Conservation (phyloP, 2,797 vertebrate genomes). For the Protosalanx chinensis region DNA sequence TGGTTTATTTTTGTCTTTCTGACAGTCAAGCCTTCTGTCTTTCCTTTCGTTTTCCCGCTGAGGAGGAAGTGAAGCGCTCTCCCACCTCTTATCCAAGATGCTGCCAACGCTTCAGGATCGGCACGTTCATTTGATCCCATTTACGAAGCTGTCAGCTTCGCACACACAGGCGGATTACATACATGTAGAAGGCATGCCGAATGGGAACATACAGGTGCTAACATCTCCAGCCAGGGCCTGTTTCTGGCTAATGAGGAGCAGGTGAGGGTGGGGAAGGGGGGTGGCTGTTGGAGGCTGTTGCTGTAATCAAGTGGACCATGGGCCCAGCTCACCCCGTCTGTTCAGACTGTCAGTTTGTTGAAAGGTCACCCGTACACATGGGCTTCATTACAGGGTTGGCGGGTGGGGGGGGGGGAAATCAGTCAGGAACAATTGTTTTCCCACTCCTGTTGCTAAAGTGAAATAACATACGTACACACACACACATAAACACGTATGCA, state of each 20-base stretch:
- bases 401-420: constrained; percentile 60
- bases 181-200: constrained; percentile 67
- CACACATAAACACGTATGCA: constrained; percentile 14
- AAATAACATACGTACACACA: constrained; percentile 51
- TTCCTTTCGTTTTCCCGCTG: not conserved
- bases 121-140: constrained; percentile 50
- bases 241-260: constrained; percentile 78
- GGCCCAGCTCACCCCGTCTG: constrained; percentile 40
- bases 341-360: constrained; percentile 78
- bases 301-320: constrained; percentile 80
- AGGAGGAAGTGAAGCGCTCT: not conserved
- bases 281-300: constrained; percentile 49
- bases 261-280: constrained; percentile 52
- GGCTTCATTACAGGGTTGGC: constrained; percentile 77
- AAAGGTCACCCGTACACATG: constrained; percentile 77
- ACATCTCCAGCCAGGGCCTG: constrained; percentile 73
- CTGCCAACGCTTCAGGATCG: constrained; percentile 9
- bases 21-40: constrained; percentile 37
- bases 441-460: constrained; percentile 70
- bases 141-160: constrained; percentile 73
- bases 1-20: constrained; percentile 8
- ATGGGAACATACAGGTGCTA: constrained; percentile 82
- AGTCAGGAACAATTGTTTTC: constrained; percentile 83
- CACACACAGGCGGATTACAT: constrained; percentile 70
- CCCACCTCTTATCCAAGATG: not conserved